These are phyloP conservation scores for Hipposideros armiger DNA, from an alignment of 2,113 vertebrate species.

Conservation along the genomic window DNA sequence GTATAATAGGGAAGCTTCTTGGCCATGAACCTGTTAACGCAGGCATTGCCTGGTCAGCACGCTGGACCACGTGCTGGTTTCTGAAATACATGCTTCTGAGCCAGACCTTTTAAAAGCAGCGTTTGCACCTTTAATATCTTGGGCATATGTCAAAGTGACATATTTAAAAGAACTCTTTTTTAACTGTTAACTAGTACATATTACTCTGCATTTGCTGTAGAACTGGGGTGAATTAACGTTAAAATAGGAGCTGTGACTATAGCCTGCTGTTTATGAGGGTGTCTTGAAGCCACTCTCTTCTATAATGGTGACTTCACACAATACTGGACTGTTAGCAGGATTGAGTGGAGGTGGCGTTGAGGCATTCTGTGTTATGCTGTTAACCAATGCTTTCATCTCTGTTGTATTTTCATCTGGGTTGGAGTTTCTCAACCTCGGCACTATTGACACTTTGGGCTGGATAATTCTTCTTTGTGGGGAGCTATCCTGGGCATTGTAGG, in stretches of 20 bases:
- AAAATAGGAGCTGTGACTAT: constrained; percentile 10
- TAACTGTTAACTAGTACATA: constrained; percentile 39
- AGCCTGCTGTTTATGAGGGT: background rate
- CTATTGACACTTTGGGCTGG: background rate
- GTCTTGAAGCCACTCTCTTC: background rate
- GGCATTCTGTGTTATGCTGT: background rate
- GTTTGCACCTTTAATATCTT: constrained; percentile 64
- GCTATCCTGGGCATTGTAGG: background rate
- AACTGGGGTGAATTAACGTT: constrained; percentile 12
- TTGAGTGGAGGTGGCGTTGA: rapidly evolving
- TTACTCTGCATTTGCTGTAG: background rate
- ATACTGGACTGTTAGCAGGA: too few species aligned
- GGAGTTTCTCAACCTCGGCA: background rate
- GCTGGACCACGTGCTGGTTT: background rate
- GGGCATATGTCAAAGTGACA: constrained; percentile 46
- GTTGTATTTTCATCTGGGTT: background rate
- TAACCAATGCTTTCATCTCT: background rate
- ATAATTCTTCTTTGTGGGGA: background rate
- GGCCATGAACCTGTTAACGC: constrained; percentile 52
- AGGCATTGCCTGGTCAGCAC: background rate
- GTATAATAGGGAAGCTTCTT: constrained; percentile 53
- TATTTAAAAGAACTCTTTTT: constrained; percentile 65
- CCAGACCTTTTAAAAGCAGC: constrained; percentile 70
- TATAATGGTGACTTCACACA: background rate
- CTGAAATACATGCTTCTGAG: constrained; percentile 43